These are phyloP conservation scores for Silvanus unidentatus DNA, from an alignment of 2,888 invertebrate genomes.

Conservation along the genomic window DNA sequence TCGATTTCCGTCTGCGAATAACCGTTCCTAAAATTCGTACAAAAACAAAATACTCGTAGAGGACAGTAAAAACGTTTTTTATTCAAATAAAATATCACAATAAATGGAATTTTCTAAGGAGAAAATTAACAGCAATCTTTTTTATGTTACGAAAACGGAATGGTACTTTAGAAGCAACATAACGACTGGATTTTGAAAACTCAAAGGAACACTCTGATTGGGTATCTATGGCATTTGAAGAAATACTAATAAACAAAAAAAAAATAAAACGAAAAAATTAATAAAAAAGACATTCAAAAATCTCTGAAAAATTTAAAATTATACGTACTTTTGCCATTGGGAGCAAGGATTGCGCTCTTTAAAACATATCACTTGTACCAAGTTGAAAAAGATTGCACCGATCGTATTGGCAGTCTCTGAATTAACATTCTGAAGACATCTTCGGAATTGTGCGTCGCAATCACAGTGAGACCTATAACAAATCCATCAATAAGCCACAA, in stretches of 20 bases:
- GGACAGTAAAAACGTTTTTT: slow-evolving; percentile 13
- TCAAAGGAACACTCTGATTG: neutral
- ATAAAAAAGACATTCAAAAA: slow-evolving; percentile 12
- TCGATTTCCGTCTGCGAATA: slow-evolving; percentile 54
- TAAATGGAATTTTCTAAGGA: slow-evolving; percentile 23
- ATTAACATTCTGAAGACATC: slow-evolving; percentile 61
- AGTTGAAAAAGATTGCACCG: slow-evolving; percentile 70
- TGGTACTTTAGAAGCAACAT: slow-evolving; percentile 9
- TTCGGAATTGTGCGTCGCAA: slow-evolving; percentile 65
- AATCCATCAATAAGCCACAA: neutral
- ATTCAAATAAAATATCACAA: slow-evolving; percentile 39
- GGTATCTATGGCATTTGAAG: slow-evolving; percentile 9
- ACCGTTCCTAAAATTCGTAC: slow-evolving; percentile 49
- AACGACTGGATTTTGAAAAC: slow-evolving; percentile 13
- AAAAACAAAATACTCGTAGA: slow-evolving; percentile 11
- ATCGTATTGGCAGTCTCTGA: slow-evolving; percentile 65
- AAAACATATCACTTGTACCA: slow-evolving; percentile 68
- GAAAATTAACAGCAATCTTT: slow-evolving; percentile 20
- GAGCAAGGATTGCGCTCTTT: slow-evolving; percentile 60
- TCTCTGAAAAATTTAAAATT: slow-evolving; percentile 2
- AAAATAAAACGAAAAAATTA: slow-evolving; percentile 11
- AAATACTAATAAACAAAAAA: slow-evolving; percentile 14
- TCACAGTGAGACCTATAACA: slow-evolving; percentile 62
- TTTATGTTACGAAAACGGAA: slow-evolving; percentile 18
- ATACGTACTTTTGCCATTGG: slow-evolving; percentile 54